phyloP scores from a whole-genome alignment of 2,113 vertebrate species.

The Eubucco bourcierii region DNA sequence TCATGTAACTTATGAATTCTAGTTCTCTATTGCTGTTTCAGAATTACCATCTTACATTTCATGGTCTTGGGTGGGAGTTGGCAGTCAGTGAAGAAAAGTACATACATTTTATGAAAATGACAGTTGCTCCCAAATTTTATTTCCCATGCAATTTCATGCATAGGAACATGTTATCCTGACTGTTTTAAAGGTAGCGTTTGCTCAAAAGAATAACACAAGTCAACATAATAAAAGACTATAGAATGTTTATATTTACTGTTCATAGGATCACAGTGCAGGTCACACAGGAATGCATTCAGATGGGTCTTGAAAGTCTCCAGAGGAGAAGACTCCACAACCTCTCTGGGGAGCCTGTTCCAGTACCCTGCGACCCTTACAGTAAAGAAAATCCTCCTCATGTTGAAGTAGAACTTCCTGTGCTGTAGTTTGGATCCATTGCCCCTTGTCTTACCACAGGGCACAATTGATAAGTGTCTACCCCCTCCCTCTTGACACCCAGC shows the following conservation, averaged over 20 bases:
- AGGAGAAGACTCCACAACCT: too few species aligned
- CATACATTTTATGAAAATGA: neutral
- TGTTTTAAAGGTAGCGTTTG: neutral
- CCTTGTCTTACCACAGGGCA: too few species aligned
- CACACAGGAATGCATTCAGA: too few species aligned
- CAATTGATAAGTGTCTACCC: too few species aligned
- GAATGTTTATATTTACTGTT: neutral
- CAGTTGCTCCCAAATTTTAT: neutral
- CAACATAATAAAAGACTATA: neutral
- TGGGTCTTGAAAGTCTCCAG: too few species aligned
- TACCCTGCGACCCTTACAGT: too few species aligned
- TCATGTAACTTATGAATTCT: neutral
- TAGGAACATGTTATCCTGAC: neutral
- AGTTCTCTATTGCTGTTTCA: neutral
- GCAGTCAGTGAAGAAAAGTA: neutral
- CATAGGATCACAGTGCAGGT: too few species aligned
- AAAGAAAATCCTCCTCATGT: too few species aligned
- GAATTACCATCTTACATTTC: neutral
- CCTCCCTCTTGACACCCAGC: too few species aligned
- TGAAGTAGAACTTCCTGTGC: too few species aligned
- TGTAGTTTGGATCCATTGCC: too few species aligned
- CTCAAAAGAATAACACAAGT: neutral
- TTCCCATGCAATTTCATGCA: neutral
- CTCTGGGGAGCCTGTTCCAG: too few species aligned
- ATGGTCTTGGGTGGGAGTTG: neutral